Percentiles rank a stretch among this genome's conserved stretches.
Conservation (phyloP, 2,888 invertebrate genomes). For the Leptura quadrifasciata region DNA sequence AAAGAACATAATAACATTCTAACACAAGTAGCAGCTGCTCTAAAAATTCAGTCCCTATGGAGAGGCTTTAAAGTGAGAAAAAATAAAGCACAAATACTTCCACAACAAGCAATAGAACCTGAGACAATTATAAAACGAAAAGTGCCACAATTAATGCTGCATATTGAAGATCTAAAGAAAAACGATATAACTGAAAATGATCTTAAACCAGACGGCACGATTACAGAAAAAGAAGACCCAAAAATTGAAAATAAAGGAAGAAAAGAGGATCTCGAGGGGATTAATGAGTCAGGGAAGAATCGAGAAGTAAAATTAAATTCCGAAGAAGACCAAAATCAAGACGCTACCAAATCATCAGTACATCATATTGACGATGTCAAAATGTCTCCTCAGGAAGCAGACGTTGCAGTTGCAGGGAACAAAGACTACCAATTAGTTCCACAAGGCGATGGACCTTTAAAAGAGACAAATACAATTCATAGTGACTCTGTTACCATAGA, state of each 20-base stretch:
- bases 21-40: slow-evolving; percentile 44
- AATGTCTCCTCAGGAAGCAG: no score
- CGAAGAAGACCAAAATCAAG: not conserved
- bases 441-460: no score
- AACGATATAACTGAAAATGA: not conserved
- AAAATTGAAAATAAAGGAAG: not conserved
- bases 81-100: slow-evolving; percentile 52
- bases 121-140: not conserved
- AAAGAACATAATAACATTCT: not conserved
- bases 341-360: no score
- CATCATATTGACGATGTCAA: no score
- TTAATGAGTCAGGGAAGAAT: not conserved
- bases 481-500: no score
- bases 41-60: slow-evolving; percentile 58
- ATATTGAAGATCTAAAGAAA: not conserved
- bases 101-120: not conserved
- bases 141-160: not conserved
- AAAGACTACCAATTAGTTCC: no score
- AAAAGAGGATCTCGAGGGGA: not conserved
- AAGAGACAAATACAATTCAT: no score
- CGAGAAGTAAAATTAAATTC: not conserved
- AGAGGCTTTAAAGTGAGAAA: slow-evolving; percentile 54
- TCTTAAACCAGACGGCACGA: not conserved
- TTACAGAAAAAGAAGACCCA: not conserved
- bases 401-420: no score